Percentiles rank a stretch among this genome's conserved stretches.
Evolutionary conservation across 1,140 invertebrate species (phyloP).

Genomic region (Panulirus ornatus): DNA sequence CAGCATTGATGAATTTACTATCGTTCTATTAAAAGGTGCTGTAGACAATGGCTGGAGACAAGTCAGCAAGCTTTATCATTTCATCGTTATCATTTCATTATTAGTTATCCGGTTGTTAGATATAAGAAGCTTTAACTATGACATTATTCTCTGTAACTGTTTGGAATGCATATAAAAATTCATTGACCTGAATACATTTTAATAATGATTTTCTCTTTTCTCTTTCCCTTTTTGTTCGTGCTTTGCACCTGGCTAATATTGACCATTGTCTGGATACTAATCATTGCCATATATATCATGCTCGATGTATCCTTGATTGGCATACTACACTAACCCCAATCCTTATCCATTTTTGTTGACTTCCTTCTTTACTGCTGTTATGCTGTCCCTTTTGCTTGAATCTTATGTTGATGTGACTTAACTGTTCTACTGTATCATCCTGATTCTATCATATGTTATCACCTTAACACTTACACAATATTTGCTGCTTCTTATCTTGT

Average conservation of each 20-base stretch:
- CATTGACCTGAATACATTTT: neutral
- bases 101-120: too few relatives aligned
- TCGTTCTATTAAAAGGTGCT: too few relatives aligned
- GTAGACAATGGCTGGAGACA: too few relatives aligned
- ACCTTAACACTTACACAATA: neutral
- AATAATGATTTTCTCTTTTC: neutral
- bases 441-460: neutral
- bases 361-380: too few relatives aligned
- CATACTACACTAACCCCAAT: neutral
- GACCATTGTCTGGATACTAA: slow-evolving; percentile 2
- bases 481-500: neutral
- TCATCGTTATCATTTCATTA: too few relatives aligned
- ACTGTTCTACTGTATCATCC: neutral
- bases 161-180: too few relatives aligned
- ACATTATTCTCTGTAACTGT: too few relatives aligned
- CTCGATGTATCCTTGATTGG: neutral
- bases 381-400: slow-evolving; percentile 6
- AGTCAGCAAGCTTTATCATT: too few relatives aligned
- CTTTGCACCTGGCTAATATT: neutral
- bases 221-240: neutral
- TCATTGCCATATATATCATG: neutral
- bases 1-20: too few relatives aligned
- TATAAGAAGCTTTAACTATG: too few relatives aligned
- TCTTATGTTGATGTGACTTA: neutral
- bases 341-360: neutral